These are phyloP conservation scores for Tapirus terrestris DNA, from an alignment of 2,113 vertebrate species.

Conservation along the genomic window DNA sequence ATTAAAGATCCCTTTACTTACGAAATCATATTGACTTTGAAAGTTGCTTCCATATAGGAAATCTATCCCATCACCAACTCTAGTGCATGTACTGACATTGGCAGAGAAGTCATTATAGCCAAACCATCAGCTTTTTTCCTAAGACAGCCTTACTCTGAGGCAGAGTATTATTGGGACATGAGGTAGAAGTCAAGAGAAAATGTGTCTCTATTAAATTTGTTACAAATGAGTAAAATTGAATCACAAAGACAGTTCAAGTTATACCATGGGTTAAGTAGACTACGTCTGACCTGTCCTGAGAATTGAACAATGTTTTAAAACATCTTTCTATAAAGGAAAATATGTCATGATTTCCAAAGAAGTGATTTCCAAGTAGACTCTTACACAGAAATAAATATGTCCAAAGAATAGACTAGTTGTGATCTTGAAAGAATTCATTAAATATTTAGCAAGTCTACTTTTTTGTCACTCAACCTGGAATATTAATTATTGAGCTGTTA, in stretches of 20 bases:
- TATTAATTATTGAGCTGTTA: slow-evolving; percentile 38
- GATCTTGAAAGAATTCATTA: background rate
- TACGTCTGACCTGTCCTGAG: background rate
- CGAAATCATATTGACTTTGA: background rate
- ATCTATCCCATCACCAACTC: background rate
- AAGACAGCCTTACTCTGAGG: background rate
- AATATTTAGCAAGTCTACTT: background rate
- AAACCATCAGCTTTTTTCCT: background rate
- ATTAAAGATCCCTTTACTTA: background rate
- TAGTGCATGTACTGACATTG: background rate
- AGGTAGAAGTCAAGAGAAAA: background rate
- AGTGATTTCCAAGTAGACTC: background rate
- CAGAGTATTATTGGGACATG: background rate
- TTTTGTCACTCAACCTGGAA: background rate
- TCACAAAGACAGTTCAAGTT: background rate
- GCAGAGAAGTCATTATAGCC: background rate
- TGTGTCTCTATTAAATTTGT: background rate
- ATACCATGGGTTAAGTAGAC: background rate
- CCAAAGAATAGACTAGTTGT: background rate
- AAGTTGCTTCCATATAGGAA: background rate
- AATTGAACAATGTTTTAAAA: background rate
- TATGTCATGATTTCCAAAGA: background rate
- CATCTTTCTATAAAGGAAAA: background rate
- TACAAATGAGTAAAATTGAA: background rate
- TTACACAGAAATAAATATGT: background rate